These are phyloP conservation scores for Poecilia latipinna DNA, from an alignment of 2,113 vertebrate genomes.

Conservation along the genomic window DNA sequence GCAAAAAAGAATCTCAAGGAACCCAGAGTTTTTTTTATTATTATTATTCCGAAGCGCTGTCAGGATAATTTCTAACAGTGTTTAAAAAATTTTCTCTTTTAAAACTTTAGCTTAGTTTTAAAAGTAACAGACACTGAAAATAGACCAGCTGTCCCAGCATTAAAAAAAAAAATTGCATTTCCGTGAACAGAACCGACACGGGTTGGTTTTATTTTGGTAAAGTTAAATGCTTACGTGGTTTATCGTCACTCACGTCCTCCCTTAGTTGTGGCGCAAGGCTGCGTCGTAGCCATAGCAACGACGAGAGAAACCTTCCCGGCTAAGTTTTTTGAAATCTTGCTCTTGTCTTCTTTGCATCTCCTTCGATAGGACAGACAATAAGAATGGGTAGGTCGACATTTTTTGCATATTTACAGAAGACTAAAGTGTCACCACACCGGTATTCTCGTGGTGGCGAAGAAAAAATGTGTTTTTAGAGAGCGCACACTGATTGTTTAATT, in stretches of 20 bases:
- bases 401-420: not conserved
- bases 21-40: no score
- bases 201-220: not conserved
- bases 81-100: no score
- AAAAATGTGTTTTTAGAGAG: not conserved
- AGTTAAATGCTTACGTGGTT: not conserved
- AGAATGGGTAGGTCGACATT: conserved; percentile 64
- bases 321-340: not conserved
- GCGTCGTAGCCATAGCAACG: conserved; percentile 64
- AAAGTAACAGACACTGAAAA: no score
- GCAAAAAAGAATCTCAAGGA: no score
- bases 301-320: not conserved
- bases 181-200: no score
- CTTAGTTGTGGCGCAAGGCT: not conserved
- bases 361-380: not conserved
- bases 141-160: no score
- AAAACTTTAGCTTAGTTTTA: no score
- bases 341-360: not conserved
- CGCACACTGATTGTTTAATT: conserved; percentile 21
- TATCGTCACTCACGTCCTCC: not conserved
- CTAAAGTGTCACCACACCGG: not conserved
- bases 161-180: no score
- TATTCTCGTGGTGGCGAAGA: not conserved
- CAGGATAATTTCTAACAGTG: no score
- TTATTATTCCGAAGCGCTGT: no score